Evolutionary conservation across 2,888 invertebrate species (phyloP), one percentile per base, ranked within the genome.

Genomic region (Thymelicus sylvestris): DNA sequence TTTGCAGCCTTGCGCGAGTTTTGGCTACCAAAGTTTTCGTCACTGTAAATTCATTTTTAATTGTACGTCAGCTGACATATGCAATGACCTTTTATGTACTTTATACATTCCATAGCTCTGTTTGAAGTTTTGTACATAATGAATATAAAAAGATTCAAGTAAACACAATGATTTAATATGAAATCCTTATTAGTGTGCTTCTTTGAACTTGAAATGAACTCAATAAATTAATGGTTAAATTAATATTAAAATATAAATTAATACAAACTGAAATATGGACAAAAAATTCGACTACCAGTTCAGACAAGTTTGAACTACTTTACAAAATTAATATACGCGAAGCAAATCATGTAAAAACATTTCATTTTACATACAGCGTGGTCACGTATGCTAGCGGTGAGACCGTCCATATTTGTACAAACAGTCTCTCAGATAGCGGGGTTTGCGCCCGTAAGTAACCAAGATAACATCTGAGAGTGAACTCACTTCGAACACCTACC

Each of bases 321-420:
- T 38, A 13, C 31, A 69, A 64, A 63, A 63, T 31, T 62, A 0
- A 69, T 73, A 73, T 74, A 72, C 73, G 75, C 66, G 66, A 75
- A 74, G 75, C 73, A 64, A 72, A 74, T 74, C 73, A 78, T 78
- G 73, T 78, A 80, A 80, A 81, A 73, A 74, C 74, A 78, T 76
- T 76, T 78, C 75, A 74, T 72, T 74, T 74, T 72, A 78, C 79
- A 79, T 77, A 81, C 81, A 83, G 79, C 74, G 77, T 76, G 86
- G 87, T 87, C 88, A 88, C 88, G 88, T 87, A 86, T 84, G 81
- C 82, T 77, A 77, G 77, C 81, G 77, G 81, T 82, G 78, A 83
- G 85, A 83, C 82, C 83, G 83, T 81, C 89, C 87, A 82, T 90
- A 87, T 90, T 89, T 90, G 89, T 86, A 87, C 91, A 91, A 90